Evolutionary conservation across 2,888 invertebrate species (phyloP), one percentile per base, ranked within the genome.

Genomic region (Machimus rusticus): DNA sequence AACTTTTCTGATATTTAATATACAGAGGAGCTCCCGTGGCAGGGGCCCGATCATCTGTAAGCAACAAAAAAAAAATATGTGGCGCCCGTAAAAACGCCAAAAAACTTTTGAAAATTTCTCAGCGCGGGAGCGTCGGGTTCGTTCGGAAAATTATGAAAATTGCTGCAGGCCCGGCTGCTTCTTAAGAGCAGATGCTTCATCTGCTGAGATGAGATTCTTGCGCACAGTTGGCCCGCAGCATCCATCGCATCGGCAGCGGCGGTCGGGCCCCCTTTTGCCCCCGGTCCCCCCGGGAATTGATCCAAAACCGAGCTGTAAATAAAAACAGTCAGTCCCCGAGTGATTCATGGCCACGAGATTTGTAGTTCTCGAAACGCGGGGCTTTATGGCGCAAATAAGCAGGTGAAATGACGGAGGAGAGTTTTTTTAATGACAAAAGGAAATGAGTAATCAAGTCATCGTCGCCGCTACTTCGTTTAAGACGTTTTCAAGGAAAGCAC

Each of bases 1-100:
- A 78, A 78, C 78, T 78, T 78, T 78, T 43, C 23, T 28, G 78
- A 43, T 78, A 39, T 78, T 66, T 78, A 78, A 78, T 23, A 78
- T 23, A 78, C 37, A 78, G 43, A n/a, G 43, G 14, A 43, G 78
- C 23, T 19, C 39, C n/a, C 2, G 46, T 34, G 19, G 78, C 12
- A 78, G 43, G 23, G 8, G 23, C 66, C 23, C 66, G 66, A 28
- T 51, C 16, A 28, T 51, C 51, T 28, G 9, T 1, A 39, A 12
- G 28, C 28, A 23, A 23, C 14, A 46, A 16, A 1, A 46, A 14
- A 1, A 46, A 46, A 46, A 46, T 16, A 46, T 46, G 66, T 66
- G 23, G 66, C 66, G 66, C 66, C 23, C 66, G 66, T 66, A 66
- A 66, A 66, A 66, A 66, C 12, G 66, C 23, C 66, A 23, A 66